Percentiles rank a stretch among this genome's conserved stretches.
Conservation (phyloP, 2,797 vertebrate species). For the Protosalanx chinensis region DNA sequence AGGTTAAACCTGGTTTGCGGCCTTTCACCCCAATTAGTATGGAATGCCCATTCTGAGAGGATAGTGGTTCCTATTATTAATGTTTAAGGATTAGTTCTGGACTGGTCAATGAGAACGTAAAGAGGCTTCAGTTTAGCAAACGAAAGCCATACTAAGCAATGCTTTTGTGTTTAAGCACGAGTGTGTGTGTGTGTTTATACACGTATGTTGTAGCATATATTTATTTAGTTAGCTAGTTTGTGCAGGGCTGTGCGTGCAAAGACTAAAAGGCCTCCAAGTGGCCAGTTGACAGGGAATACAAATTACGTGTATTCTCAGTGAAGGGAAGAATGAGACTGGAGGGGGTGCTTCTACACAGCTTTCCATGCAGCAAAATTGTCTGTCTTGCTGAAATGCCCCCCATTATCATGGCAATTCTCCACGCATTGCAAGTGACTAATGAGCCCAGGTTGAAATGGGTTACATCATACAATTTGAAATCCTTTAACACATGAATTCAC, state of each 20-base stretch:
- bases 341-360: slow-evolving; percentile 17
- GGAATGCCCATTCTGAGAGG: neutral
- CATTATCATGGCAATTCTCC: slow-evolving; percentile 32
- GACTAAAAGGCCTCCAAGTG: slow-evolving; percentile 9
- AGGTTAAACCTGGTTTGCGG: neutral
- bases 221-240: neutral
- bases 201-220: neutral
- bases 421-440: slow-evolving; percentile 16
- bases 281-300: slow-evolving; percentile 14
- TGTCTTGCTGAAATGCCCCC: slow-evolving; percentile 32
- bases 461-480: slow-evolving; percentile 30
- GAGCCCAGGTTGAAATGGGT: slow-evolving; percentile 22
- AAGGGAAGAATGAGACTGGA: slow-evolving; percentile 9
- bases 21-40: neutral
- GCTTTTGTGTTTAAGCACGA: neutral
- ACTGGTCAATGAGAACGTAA: neutral
- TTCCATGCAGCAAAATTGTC: slow-evolving; percentile 20
- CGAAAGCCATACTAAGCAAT: neutral
- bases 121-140: neutral
- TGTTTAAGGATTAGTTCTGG: neutral
- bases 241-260: neutral
- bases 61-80: neutral
- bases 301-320: slow-evolving; percentile 16
- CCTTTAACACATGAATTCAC: neutral
- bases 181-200: neutral